Base-by-base conservation (phyloP, 2,113 vertebrate species). In the Clarias macrocephalus region DNA sequence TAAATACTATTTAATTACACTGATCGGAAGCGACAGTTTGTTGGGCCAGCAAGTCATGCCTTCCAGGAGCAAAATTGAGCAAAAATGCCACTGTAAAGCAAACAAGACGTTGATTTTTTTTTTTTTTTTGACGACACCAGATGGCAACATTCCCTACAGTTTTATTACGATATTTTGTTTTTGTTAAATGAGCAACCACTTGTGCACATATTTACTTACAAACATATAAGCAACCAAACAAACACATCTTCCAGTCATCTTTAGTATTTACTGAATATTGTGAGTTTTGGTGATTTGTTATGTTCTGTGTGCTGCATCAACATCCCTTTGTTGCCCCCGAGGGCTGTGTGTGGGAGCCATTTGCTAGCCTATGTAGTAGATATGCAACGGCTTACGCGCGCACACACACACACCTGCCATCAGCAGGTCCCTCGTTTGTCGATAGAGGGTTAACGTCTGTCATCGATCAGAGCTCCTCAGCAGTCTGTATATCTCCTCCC, bases 391-490 rank as follows among this genome's bases (percentile, higher is more conserved):
- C 70, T 73, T 65, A 68, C 88, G 80, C 62, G 10, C 62, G n/a
- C 62, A 63, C 62, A 63, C 62, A 79, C 33, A 33, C 0, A 73
- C 57, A 57, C 82, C 68, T n/a, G 83, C 16, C 63, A 90, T 62
- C 86, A 59, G 80, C 60, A 66, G 80, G 57, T 81, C 81, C 33
- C 33, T 70, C 30, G 3, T 52, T 68, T 85, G 85, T 72, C 52
- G 68, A 60, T 86, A 86, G 89, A 88, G 89, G 73, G 90, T 91
- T 92, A 92, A 90, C 60, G 65, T 63, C 54, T 21, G 48, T 83
- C 84, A 84, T 48, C 62, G 72, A 81, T 73, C 80, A 76, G 37
- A 75, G 68, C 30, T 62, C 57, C 77, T 56, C 65, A 63, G 87
- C 62, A 60, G 85, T 54, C 62, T 30, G 73, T 42, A 48, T n/a